Evolutionary conservation across 2,113 vertebrate genomes (phyloP).

Genomic region (Zapus hudsonius): DNA sequence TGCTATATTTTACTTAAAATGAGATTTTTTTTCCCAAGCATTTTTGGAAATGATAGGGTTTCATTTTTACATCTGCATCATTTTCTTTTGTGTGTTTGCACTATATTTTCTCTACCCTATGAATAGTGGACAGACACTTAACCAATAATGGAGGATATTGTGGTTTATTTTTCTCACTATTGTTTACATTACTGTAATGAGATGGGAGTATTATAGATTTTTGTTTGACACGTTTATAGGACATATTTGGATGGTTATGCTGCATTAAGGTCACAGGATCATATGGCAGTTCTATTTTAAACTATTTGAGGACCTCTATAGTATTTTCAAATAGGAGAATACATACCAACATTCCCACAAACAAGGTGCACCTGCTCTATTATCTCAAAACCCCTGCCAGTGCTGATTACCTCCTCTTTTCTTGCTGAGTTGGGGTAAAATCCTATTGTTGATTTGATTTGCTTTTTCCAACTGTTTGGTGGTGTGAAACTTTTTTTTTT

Average conservation of each 20-base stretch:
- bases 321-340: background rate
- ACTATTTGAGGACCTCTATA: background rate
- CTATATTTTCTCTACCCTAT: background rate
- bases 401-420: background rate
- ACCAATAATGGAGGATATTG: no score
- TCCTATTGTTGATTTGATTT: background rate
- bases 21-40: background rate
- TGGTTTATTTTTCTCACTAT: no score
- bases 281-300: background rate
- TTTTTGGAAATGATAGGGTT: background rate
- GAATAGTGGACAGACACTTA: background rate
- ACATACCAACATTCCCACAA: background rate
- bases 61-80: background rate
- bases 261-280: no score
- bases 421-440: background rate
- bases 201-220: no score
- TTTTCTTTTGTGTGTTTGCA: background rate
- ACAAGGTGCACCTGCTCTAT: background rate
- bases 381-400: background rate
- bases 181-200: no score
- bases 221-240: background rate
- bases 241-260: background rate
- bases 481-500: background rate
- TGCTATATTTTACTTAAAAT: background rate
- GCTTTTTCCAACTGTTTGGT: background rate